Percentiles rank a stretch among this genome's conserved stretches.
These are phyloP conservation scores for Numenius phaeopus DNA, from an alignment of 2,797 vertebrate genomes.

Conservation along the genomic window DNA sequence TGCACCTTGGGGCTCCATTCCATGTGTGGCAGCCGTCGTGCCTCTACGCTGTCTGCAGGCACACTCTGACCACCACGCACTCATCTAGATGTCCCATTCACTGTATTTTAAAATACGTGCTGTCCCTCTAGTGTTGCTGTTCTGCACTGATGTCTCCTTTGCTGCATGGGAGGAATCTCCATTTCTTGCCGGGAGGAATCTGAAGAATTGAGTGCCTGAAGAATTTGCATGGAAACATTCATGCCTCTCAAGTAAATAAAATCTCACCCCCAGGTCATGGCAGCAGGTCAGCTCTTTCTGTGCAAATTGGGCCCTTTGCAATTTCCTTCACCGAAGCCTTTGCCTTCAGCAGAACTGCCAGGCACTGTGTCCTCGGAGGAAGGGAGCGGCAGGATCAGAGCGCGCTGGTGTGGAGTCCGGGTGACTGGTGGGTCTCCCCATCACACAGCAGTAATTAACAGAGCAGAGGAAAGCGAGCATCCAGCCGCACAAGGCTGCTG, in stretches of 20 bases:
- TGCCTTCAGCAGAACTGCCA: background rate
- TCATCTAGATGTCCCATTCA: accelerated
- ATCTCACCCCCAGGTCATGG: background rate
- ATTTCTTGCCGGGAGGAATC: background rate
- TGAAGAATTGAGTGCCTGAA: background rate
- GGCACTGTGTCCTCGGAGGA: accelerated
- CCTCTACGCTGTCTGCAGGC: background rate
- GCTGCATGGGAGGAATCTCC: background rate
- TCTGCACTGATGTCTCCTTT: background rate
- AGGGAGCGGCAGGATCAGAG: background rate
- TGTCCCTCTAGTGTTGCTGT: background rate
- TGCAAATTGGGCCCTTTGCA: background rate
- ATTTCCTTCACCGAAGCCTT: accelerated
- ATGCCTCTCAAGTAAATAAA: background rate
- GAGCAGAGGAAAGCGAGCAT: accelerated
- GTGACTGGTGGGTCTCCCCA: accelerated
- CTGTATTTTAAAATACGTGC: accelerated
- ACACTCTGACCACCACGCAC: accelerated
- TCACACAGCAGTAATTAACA: background rate
- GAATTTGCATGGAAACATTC: background rate
- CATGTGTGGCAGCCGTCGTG: accelerated
- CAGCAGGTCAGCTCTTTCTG: background rate
- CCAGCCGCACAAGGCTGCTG: background rate
- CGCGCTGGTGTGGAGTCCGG: accelerated
- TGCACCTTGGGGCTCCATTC: background rate